phyloP scores from a whole-genome alignment of 2,888 invertebrate species.

The Volucella bombylans region DNA sequence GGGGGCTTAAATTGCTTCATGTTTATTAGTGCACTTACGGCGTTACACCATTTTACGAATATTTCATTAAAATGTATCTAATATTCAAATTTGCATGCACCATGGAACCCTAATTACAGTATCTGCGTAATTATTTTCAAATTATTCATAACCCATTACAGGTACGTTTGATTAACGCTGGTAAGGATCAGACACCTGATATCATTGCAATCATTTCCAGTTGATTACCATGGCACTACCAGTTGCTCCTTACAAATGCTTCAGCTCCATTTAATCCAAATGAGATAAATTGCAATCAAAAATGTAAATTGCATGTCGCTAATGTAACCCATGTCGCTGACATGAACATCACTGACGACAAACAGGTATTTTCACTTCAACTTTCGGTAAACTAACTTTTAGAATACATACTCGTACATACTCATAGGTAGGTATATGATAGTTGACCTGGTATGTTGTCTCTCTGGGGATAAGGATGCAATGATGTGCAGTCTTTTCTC shows the following conservation, averaged over 20 bases:
- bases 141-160: conserved; percentile 59
- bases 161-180: conserved; percentile 20
- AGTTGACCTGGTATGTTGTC: conserved; percentile 2
- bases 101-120: conserved; percentile 55
- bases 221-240: conserved; percentile 47
- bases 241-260: conserved; percentile 42
- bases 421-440: background rate
- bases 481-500: background rate
- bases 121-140: conserved; percentile 53
- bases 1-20: too few species aligned
- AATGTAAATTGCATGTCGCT: conserved; percentile 59
- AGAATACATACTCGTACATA: too few species aligned
- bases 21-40: background rate
- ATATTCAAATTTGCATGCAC: conserved; percentile 59
- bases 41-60: conserved; percentile 25
- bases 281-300: conserved; percentile 66
- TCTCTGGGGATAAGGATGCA: background rate
- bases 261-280: conserved; percentile 61
- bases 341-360: conserved; percentile 3
- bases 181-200: conserved; percentile 5
- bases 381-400: conserved; percentile 36
- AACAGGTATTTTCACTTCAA: conserved; percentile 19
- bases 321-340: conserved; percentile 21
- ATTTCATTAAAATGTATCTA: conserved; percentile 53
- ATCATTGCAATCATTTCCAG: conserved; percentile 35